Percentiles rank a stretch among this genome's conserved stretches.
Conservation (phyloP, 2,888 invertebrate species). For the Automeris io region DNA sequence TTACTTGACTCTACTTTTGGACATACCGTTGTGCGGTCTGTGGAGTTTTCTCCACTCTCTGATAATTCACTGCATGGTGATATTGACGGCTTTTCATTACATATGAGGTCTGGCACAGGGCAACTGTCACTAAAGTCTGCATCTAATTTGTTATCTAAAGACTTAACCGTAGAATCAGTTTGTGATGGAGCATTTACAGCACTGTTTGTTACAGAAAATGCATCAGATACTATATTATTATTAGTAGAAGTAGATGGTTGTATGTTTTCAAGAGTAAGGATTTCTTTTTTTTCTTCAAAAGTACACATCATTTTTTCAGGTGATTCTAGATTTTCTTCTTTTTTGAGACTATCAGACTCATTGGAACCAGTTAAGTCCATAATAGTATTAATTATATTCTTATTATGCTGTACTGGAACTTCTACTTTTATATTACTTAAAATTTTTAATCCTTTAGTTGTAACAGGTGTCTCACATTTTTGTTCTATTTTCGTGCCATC, state of each 20-base stretch:
- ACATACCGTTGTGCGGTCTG: conserved; percentile 39
- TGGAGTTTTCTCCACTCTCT: conserved; percentile 62
- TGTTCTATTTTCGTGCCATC: conserved; percentile 27
- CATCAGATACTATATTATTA: conserved; percentile 43
- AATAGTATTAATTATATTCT: conserved; percentile 63
- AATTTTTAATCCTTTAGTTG: conserved; percentile 65
- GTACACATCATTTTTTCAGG: conserved; percentile 65
- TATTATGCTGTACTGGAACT: conserved; percentile 67
- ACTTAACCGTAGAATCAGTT: conserved; percentile 44
- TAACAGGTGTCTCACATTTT: conserved; percentile 38
- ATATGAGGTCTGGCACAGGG: conserved; percentile 68
- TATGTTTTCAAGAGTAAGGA: conserved; percentile 32
- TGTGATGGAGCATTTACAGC: conserved; percentile 50
- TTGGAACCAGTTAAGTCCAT: conserved; percentile 61
- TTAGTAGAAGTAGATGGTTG: conserved; percentile 40
- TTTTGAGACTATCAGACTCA: conserved; percentile 43
- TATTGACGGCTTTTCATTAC: conserved; percentile 71
- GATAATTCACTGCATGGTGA: conserved; percentile 71
- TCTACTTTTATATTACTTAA: conserved; percentile 74
- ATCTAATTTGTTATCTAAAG: conserved; percentile 52
- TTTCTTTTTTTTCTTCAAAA: conserved; percentile 56
- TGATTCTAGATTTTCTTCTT: conserved; percentile 28
- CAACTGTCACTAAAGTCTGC: conserved; percentile 62
- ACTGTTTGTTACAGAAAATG: conserved; percentile 68
- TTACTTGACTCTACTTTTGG: conserved; percentile 33